Evolutionary conservation across 2,888 invertebrate genomes (phyloP).

Genomic region (Capitulum mitella): DNA sequence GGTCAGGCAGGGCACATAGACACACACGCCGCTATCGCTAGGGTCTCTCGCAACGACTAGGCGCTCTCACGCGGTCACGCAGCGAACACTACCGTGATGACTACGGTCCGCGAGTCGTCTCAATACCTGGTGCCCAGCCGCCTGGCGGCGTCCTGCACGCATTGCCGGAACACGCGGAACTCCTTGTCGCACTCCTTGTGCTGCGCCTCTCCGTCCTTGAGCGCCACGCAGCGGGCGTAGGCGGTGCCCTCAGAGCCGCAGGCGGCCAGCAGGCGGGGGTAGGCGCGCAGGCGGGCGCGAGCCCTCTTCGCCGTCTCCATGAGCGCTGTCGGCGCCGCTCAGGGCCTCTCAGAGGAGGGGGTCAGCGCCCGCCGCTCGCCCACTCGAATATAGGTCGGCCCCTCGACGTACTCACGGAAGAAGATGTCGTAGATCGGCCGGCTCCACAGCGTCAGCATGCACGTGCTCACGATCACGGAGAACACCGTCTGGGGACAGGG

Average conservation of each 20-base stretch:
- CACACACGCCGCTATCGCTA: neutral
- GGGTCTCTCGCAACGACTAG: neutral
- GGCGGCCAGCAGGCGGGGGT: conserved; percentile 63
- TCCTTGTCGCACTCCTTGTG: conserved; percentile 68
- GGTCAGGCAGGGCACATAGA: neutral
- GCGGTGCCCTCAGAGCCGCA: conserved; percentile 60
- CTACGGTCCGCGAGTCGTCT: neutral
- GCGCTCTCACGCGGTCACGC: neutral
- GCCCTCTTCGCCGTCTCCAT: conserved; percentile 79
- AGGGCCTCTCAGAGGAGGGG: neutral
- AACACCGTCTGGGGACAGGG: neutral
- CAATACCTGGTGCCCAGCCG: conserved; percentile 54
- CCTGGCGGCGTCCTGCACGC: conserved; percentile 62
- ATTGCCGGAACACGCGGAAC: conserved; percentile 65
- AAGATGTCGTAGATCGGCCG: conserved; percentile 63
- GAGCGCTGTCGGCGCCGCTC: neutral
- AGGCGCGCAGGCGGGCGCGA: conserved; percentile 61
- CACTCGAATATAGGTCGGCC: neutral
- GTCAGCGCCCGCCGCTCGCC: conserved; percentile 14
- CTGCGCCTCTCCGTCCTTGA: conserved; percentile 60
- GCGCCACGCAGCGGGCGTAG: conserved; percentile 74
- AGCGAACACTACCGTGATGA: neutral
- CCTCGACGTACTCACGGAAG: conserved; percentile 39
- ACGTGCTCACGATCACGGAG: conserved; percentile 38
- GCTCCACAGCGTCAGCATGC: conserved; percentile 57